These are phyloP conservation scores for Etheostoma cragini DNA, from an alignment of 2,113 vertebrate genomes.

Conservation along the genomic window DNA sequence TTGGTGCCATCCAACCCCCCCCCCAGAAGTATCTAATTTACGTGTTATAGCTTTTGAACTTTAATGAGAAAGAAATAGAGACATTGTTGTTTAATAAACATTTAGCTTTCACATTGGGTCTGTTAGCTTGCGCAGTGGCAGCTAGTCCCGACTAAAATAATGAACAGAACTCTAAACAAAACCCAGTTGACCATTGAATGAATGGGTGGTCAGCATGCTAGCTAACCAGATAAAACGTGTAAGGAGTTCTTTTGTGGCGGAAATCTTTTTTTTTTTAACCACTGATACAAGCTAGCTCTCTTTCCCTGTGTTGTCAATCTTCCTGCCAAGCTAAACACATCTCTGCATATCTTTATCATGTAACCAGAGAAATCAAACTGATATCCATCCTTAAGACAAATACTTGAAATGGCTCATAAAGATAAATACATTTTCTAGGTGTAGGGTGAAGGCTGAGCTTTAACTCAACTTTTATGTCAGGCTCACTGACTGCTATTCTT, in stretches of 20 bases:
- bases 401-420: conserved; percentile 10
- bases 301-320: too few species aligned
- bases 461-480: conserved; percentile 50
- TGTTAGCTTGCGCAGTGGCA: not conserved
- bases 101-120: not conserved
- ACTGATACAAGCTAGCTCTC: not conserved
- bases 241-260: not conserved
- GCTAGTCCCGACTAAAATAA: not conserved
- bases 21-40: not conserved
- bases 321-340: not conserved
- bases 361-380: not conserved
- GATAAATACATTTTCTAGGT: conserved; percentile 7
- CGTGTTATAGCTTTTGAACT: not conserved
- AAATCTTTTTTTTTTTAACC: not conserved
- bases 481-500: conserved; percentile 40
- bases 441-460: conserved; percentile 37
- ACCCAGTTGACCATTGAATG: not conserved
- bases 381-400: not conserved
- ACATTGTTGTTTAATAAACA: not conserved
- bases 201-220: not conserved
- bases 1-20: not conserved
- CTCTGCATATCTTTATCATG: not conserved
- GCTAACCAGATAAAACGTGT: not conserved
- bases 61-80: not conserved
- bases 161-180: not conserved